Conservation (phyloP, 1,140 invertebrate species). For the Drosophila takahashii region DNA sequence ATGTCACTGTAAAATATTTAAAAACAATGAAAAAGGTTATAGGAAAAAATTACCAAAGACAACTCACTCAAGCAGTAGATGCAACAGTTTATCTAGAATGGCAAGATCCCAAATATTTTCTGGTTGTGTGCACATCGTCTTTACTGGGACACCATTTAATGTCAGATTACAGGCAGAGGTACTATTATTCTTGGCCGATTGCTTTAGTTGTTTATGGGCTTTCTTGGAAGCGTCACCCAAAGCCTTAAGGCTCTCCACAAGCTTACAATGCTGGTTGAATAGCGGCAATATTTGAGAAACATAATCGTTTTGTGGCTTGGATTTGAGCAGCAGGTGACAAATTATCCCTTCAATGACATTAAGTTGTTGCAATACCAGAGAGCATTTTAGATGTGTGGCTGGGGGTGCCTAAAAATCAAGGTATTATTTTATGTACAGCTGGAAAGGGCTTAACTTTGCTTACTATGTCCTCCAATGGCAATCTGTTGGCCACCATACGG, state of each 20-base stretch:
- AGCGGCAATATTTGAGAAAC: conserved; percentile 62
- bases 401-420: conserved; percentile 31
- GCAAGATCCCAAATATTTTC: conserved; percentile 81
- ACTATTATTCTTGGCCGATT: conserved; percentile 24
- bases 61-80: conserved; percentile 72
- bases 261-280: conserved; percentile 69
- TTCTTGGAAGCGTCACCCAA: conserved; percentile 58
- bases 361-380: conserved; percentile 66
- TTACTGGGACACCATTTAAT: conserved; percentile 58
- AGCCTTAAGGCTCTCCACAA: conserved; percentile 47
- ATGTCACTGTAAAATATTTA: conserved; percentile 51
- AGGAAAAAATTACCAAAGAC: neutral
- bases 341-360: conserved; percentile 80
- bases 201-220: conserved; percentile 53
- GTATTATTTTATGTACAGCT: neutral
- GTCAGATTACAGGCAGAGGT: conserved; percentile 55
- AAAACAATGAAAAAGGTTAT: neutral
- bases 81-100: conserved; percentile 65
- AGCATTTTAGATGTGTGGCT: conserved; percentile 68
- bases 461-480: conserved; percentile 65
- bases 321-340: conserved; percentile 56
- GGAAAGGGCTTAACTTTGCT: neutral
- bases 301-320: conserved; percentile 63
- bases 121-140: conserved; percentile 58
- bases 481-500: conserved; percentile 60